These are phyloP conservation scores for Andinoacara biseriatus DNA, from an alignment of 2,113 vertebrate species.

Conservation along the genomic window DNA sequence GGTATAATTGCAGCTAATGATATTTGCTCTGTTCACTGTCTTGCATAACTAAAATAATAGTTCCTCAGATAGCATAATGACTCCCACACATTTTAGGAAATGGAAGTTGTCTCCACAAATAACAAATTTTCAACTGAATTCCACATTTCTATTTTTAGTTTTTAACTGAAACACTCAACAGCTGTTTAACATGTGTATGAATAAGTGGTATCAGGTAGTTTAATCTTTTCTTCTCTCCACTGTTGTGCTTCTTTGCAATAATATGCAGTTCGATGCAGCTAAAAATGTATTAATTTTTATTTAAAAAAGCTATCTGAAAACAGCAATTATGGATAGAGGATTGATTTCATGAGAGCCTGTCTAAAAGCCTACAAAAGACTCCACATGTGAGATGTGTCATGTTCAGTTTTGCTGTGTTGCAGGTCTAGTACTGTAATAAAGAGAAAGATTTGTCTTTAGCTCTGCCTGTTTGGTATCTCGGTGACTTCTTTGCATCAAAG, in stretches of 20 bases:
- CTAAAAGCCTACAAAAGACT: background rate
- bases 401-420: background rate
- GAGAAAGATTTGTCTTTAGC: background rate
- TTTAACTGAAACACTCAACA: background rate
- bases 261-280: background rate
- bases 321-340: background rate
- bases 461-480: background rate
- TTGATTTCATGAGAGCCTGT: background rate
- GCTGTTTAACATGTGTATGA: background rate
- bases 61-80: background rate
- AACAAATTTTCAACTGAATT: background rate
- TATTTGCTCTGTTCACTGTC: background rate
- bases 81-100: conserved; percentile 17
- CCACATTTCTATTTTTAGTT: background rate
- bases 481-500: conserved; percentile 1
- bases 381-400: background rate
- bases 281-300: background rate
- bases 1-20: background rate
- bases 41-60: conserved; percentile 2
- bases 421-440: background rate
- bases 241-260: background rate
- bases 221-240: background rate
- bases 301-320: background rate
- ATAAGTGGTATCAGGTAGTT: no score
- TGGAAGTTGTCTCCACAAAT: background rate